Evolutionary conservation across 2,113 vertebrate species (phyloP).

Genomic region (Oriolus oriolus): DNA sequence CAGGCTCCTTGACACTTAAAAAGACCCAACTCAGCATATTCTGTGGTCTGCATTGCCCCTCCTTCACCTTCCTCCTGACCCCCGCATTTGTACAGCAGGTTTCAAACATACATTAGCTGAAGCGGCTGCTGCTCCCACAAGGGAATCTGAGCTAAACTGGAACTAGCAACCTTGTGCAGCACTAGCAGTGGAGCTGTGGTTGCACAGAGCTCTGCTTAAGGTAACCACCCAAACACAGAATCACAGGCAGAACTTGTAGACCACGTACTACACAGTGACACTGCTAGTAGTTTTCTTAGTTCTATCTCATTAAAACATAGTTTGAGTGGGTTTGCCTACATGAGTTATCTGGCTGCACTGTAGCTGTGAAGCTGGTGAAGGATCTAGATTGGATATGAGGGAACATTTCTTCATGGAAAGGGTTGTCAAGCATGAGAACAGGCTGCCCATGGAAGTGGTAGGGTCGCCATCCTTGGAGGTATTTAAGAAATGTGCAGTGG

Average conservation of each 20-base stretch:
- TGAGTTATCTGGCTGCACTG: not conserved
- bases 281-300: not conserved
- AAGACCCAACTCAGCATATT: not conserved
- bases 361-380: not conserved
- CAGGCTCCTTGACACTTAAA: not conserved
- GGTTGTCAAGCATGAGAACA: not conserved
- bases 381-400: not conserved
- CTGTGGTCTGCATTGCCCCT: not conserved
- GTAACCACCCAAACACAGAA: slow-evolving; percentile 16
- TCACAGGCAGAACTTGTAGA: slow-evolving; percentile 33
- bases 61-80: not conserved
- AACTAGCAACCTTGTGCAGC: not conserved
- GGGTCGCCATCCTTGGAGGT: not conserved
- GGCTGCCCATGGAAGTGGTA: not conserved
- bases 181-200: not conserved
- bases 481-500: not conserved
- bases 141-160: not conserved
- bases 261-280: slow-evolving; percentile 25
- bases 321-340: slow-evolving; percentile 9
- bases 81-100: not conserved
- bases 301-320: slow-evolving; percentile 6
- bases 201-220: slow-evolving; percentile 30
- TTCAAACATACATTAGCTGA: slow-evolving; percentile 7
- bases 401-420: not conserved
- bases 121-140: slow-evolving; percentile 27